Evolutionary conservation across 2,888 invertebrate genomes (phyloP).

Genomic region (Eubasilissa splendida): DNA sequence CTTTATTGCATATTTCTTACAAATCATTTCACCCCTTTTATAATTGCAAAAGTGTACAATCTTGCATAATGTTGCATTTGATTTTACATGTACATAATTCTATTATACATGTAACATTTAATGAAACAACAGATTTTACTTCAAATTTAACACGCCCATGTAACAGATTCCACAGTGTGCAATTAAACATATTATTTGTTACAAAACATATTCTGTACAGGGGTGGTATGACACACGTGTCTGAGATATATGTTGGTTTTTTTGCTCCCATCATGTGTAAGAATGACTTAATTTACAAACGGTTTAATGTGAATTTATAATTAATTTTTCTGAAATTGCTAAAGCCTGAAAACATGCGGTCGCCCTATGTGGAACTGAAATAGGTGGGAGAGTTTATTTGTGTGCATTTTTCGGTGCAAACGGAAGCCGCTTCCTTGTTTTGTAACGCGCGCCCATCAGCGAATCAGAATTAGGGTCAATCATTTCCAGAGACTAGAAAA

Average conservation of each 20-base stretch:
- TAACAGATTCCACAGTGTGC: too few relatives aligned
- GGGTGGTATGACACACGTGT: neutral
- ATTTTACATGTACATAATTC: too few relatives aligned
- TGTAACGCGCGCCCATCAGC: neutral
- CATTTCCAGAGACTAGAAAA: neutral
- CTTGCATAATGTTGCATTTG: too few relatives aligned
- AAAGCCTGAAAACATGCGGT: neutral
- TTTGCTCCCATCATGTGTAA: neutral
- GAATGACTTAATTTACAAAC: neutral
- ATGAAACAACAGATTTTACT: too few relatives aligned
- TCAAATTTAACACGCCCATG: too few relatives aligned
- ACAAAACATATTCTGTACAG: neutral
- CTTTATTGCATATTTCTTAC: too few relatives aligned
- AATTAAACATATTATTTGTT: neutral
- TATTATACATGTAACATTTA: too few relatives aligned
- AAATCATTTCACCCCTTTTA: too few relatives aligned
- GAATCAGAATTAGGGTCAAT: conserved; percentile 1
- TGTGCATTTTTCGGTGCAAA: conserved; percentile 26
- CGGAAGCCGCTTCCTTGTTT: conserved; percentile 17
- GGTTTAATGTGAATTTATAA: neutral
- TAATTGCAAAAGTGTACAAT: too few relatives aligned
- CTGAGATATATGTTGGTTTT: neutral
- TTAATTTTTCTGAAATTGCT: neutral
- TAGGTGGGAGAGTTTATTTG: conserved; percentile 23
- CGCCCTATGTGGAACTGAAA: conserved; percentile 1